Conservation (phyloP, 2,797 vertebrate species). For the Phoxinus dragarum region DNA sequence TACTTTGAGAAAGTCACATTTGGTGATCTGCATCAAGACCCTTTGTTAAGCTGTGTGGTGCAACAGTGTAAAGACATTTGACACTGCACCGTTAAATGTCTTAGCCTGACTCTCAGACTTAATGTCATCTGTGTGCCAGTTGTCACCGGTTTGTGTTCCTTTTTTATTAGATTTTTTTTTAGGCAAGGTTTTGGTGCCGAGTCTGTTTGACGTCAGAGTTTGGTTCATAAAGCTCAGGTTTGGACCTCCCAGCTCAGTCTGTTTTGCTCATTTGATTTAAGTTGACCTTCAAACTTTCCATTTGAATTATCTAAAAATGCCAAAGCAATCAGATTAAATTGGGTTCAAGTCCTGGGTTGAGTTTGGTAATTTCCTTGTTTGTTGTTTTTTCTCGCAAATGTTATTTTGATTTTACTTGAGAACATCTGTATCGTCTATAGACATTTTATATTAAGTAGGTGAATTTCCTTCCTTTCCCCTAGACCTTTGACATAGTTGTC, state of each 20-base stretch:
- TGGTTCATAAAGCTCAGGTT: background rate
- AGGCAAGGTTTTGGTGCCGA: background rate
- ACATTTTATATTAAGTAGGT: background rate
- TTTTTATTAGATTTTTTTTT: background rate
- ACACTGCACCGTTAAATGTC: constrained; percentile 9
- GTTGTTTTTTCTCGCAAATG: background rate
- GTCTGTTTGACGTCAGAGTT: constrained; percentile 2
- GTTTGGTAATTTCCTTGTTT: background rate
- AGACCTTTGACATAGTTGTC: background rate
- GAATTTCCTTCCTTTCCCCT: background rate
- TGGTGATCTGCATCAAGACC: constrained; percentile 13
- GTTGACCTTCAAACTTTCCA: background rate
- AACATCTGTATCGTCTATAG: background rate
- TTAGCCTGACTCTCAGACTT: background rate
- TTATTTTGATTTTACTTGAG: background rate
- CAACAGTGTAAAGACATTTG: constrained; percentile 16
- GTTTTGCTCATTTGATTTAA: constrained; percentile 19
- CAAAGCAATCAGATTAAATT: background rate
- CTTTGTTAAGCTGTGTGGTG: constrained; percentile 19
- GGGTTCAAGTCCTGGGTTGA: background rate
- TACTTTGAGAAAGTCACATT: constrained; percentile 1
- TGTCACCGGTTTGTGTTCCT: background rate
- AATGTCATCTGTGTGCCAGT: background rate
- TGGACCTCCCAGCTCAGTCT: background rate
- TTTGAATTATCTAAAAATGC: background rate